phyloP scores from a whole-genome alignment of 2,113 vertebrate species.

The Theropithecus gelada region DNA sequence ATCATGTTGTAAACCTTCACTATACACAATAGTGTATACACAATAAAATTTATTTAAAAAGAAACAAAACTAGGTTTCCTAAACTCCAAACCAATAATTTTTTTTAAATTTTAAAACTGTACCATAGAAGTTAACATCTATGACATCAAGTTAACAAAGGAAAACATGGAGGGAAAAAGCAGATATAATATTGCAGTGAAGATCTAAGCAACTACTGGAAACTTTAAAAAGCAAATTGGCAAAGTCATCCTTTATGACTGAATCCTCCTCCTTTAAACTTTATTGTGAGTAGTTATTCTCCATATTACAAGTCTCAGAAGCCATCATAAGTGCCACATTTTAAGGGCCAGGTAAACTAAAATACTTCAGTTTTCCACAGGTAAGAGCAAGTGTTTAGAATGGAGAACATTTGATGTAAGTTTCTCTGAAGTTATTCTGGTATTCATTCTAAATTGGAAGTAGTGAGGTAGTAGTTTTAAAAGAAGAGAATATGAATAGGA shows the following conservation, averaged over 20 bases:
- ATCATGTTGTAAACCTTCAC: neutral
- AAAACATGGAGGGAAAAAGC: neutral
- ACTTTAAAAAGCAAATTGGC: neutral
- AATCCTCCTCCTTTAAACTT: neutral
- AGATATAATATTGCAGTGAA: neutral
- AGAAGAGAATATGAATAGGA: neutral
- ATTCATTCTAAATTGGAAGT: neutral
- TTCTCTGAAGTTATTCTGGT: neutral
- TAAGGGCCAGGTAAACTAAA: neutral
- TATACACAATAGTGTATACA: neutral
- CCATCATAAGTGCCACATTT: neutral
- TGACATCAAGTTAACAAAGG: conserved; percentile 12
- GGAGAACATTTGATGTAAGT: neutral
- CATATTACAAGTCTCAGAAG: neutral
- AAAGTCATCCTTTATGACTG: neutral
- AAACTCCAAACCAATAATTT: neutral
- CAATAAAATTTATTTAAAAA: neutral
- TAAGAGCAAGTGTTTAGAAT: neutral
- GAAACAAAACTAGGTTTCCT: neutral
- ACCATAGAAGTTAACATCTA: neutral
- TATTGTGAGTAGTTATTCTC: neutral
- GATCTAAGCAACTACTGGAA: neutral
- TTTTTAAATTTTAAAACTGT: neutral
- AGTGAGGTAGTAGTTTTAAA: neutral
- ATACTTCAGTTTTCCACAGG: neutral